Base-by-base conservation (phyloP, 1,140 invertebrate species). In the Plutomurus gul region DNA sequence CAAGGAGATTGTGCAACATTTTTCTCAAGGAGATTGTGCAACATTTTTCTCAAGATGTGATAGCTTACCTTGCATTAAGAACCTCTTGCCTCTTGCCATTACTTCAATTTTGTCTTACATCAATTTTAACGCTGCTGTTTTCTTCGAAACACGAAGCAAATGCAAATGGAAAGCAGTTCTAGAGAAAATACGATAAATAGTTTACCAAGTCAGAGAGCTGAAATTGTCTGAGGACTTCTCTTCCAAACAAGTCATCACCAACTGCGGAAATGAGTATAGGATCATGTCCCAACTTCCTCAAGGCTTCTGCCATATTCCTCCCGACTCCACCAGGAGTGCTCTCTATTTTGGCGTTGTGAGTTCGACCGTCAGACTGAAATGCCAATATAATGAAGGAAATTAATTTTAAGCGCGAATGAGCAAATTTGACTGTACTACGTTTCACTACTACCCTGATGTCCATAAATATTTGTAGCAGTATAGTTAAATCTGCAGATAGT, bases 261-360 rank as follows among this genome's bases (percentile, higher is more conserved):
- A 98, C 87, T 1, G 92, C 92, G 0, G 95, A 94, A 71, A 99
- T 88, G 56, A 91, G 87, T 0, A 92, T 90, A 2, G 87, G 85
- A 6, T 88, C 80, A 30, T 87, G 88, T 20, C 91, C 91, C 5
- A 98, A 88, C 82, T 92, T 91, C 72, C 89, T 88, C 8, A 98
- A 87, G 51, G 93, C 93, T 82, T 96, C 94, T 0, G 94, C 93
- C n/a, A 98, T 88, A 85, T 98, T 99, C 37, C 96, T 89, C 0
- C 91, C 96, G 0, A 99, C 97, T 11, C 81, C 81, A 22, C 81
- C 81, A 13, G 90, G 91, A 46, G 89, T 89, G 77, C 89, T 88
- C n/a, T 87, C 87, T 49, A 91, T 90, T 75, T 87, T 86, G 10
- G 92, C 91, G 1, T 85, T 84, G 83, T 95, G 91, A n/a, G 93